Percentiles rank a stretch among this genome's conserved stretches.
phyloP scores from a whole-genome alignment of 2,797 vertebrate genomes.

The Syngnathus rostellatus region DNA sequence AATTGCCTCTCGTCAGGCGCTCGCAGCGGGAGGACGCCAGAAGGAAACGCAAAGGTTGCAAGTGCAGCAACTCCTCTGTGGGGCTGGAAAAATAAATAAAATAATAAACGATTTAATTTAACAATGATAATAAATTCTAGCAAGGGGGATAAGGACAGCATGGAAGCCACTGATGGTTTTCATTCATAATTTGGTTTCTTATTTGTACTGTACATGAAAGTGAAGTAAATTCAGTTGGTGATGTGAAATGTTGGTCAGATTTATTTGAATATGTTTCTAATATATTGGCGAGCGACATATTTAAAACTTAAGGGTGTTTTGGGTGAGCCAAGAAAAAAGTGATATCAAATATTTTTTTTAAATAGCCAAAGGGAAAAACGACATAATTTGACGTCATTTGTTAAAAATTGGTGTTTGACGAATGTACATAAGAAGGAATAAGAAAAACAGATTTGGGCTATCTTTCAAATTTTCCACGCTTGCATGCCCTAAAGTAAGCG shows the following conservation, averaged over 20 bases:
- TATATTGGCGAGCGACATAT: neutral
- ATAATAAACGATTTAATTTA: neutral
- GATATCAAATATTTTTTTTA: neutral
- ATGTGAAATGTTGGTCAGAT: too few relatives aligned
- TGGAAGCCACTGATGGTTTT: neutral
- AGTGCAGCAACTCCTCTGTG: constrained; percentile 34
- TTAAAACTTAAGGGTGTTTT: neutral
- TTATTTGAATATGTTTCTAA: neutral
- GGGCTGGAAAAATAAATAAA: constrained; percentile 11
- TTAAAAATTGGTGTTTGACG: neutral
- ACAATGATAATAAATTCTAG: neutral
- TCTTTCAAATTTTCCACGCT: too few relatives aligned
- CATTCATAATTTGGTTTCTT: neutral
- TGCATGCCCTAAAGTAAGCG: too few relatives aligned
- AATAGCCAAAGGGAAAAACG: neutral
- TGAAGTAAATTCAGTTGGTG: too few relatives aligned
- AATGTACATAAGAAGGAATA: neutral
- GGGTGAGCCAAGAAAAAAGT: neutral
- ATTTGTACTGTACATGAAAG: too few relatives aligned
- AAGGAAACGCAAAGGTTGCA: constrained; percentile 50
- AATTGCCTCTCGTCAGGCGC: constrained; percentile 59
- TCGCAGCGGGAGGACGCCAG: constrained; percentile 30
- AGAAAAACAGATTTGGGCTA: neutral
- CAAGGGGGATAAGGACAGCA: neutral
- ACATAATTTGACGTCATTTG: too few relatives aligned